Evolutionary conservation across 2,113 vertebrate genomes (phyloP), one percentile per base, ranked within the genome.

Genomic region (Anguilla rostrata): DNA sequence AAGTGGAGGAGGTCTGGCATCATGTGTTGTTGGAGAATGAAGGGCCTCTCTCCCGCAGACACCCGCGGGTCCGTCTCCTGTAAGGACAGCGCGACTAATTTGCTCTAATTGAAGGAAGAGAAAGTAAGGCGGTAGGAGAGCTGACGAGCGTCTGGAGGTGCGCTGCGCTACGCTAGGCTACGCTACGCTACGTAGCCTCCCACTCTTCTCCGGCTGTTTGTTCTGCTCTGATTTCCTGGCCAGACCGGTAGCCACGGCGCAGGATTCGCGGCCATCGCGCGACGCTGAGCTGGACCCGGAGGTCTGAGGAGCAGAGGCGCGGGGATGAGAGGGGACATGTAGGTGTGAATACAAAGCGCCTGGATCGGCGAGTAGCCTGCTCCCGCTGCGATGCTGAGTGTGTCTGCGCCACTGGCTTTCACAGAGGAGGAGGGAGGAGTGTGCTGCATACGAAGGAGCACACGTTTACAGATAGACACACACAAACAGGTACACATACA

Each of bases 71-170:
- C 78, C 63, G 40, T 82, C 84, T 88, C 80, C 84, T 40, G 80
- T 81, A 85, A 71, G 83, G 83, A 49, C 79, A 83, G 79, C 78
- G 41, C 66, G 63, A 87, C 83, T 85, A 85, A 85, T 87, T 87
- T 87, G 22, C 84, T 85, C 79, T 85, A 87, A 87, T 78, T 87
- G 87, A 85, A 16, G 79, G 80, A 56, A 87, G 83, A 84, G 53
- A 63, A 83, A 86, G 41, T 20, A 18, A 83, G 16, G 78, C 22
- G 39, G 79, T 34, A 60, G 39, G 18, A 8, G 78, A 80, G 79
- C 39, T 26, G 84, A 60, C 39, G 78, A 85, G 84, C 39, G 34
- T 57, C 78, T 81, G 39, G 84, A 18, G 26, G 75, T 49, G 26
- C 84, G 11, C 84, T 79, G 75, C 49, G 34, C 9, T 34, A 12